A percentile compares a stretch with the other conserved stretches of the same genome.
These are phyloP conservation scores for Bubo scandiacus DNA, from an alignment of 2,113 vertebrate genomes.

Conservation along the genomic window DNA sequence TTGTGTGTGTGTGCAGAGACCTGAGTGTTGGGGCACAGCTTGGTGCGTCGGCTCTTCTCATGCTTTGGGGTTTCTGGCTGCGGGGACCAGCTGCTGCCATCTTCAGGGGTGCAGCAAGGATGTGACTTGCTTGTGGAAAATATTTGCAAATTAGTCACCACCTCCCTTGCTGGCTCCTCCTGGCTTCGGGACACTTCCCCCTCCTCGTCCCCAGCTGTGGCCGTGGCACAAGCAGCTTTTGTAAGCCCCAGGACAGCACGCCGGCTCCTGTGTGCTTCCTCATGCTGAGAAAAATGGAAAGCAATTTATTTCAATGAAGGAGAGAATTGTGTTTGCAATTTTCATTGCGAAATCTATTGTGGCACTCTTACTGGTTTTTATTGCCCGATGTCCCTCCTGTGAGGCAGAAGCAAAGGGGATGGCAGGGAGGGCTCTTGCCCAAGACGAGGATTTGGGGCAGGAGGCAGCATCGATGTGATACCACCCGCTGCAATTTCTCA, in stretches of 20 bases:
- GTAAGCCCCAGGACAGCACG: not conserved
- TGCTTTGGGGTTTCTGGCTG: not conserved
- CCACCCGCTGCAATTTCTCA: not conserved
- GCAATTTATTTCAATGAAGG: not conserved
- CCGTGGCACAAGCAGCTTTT: not conserved
- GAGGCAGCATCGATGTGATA: accelerated
- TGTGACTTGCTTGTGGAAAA: not conserved
- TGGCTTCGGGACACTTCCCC: not conserved
- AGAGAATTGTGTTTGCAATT: not conserved
- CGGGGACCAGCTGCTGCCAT: accelerated
- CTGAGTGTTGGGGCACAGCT: not conserved
- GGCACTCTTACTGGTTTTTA: not conserved
- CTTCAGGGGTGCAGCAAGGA: not conserved
- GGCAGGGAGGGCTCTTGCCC: not conserved
- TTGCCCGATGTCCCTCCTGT: accelerated
- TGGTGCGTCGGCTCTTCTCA: not conserved
- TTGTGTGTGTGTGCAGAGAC: not conserved
- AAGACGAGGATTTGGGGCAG: not conserved
- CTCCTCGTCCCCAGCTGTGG: not conserved
- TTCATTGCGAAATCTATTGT: not conserved
- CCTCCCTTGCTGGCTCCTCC: not conserved
- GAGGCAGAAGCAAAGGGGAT: not conserved
- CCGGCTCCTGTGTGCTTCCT: not conserved
- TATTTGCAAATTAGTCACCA: not conserved
- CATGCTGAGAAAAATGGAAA: not conserved